Conservation (phyloP, 2,113 vertebrate species). For the Neotragus pygmaeus region DNA sequence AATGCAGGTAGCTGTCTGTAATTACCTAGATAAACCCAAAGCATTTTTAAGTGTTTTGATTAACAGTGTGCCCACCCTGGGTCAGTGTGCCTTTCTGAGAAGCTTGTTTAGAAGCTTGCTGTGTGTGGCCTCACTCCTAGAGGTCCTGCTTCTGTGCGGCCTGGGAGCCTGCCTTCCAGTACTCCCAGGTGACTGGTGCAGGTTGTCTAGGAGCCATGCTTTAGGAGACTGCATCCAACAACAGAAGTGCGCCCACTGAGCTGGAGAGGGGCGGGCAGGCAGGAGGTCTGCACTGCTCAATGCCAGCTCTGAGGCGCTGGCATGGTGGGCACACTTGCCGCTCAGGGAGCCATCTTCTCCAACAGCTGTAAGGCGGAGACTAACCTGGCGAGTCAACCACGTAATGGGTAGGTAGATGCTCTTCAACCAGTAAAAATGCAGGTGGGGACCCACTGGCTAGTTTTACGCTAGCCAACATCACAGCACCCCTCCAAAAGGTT, state of each 20-base stretch:
- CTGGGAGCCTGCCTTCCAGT: not conserved
- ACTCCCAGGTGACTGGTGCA: not conserved
- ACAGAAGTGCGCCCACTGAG: not conserved
- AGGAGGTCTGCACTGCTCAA: not conserved
- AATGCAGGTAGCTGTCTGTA: not conserved
- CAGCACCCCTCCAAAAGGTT: not conserved
- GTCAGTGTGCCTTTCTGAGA: not conserved
- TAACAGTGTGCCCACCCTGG: not conserved
- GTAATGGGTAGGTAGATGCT: not conserved
- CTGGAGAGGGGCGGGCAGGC: not conserved
- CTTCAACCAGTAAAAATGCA: not conserved
- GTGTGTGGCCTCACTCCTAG: not conserved
- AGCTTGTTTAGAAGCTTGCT: not conserved
- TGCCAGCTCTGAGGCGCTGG: not conserved
- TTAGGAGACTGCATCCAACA: not conserved
- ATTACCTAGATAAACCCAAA: not conserved
- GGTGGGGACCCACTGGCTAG: not conserved
- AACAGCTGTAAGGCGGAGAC: not conserved
- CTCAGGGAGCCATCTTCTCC: not conserved
- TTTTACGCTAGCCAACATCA: not conserved
- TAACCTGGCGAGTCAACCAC: not conserved
- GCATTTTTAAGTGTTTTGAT: not conserved
- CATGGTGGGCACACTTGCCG: not conserved
- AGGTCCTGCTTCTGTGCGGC: not conserved
- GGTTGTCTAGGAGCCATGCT: not conserved